Percentiles rank a stretch among this genome's conserved stretches.
phyloP scores from a whole-genome alignment of 2,888 invertebrate genomes.

The Rhagium mordax region DNA sequence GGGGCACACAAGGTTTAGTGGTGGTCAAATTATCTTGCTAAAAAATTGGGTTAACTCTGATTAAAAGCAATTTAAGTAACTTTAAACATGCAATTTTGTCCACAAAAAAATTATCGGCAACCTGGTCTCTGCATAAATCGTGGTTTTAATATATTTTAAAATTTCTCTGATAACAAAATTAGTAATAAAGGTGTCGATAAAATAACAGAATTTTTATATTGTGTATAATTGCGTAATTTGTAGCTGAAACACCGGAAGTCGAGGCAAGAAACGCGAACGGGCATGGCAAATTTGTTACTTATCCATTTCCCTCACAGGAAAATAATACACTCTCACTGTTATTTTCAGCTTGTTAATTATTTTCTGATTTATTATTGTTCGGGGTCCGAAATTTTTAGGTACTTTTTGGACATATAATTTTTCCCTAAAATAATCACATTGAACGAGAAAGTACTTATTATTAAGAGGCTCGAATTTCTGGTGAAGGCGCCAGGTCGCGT shows the following conservation, averaged over 20 bases:
- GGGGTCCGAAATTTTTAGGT: neutral
- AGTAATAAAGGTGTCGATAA: constrained; percentile 54
- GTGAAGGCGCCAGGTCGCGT: no score
- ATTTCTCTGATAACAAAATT: constrained; percentile 53
- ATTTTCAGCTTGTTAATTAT: constrained; percentile 46
- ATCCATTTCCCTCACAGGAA: constrained; percentile 41
- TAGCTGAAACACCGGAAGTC: constrained; percentile 48
- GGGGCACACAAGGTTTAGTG: neutral
- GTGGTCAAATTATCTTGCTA: constrained; percentile 12
- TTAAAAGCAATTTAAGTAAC: constrained; percentile 58
- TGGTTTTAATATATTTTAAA: constrained; percentile 49
- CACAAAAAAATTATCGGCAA: constrained; percentile 56
- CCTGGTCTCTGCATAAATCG: constrained; percentile 54
- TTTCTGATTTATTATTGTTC: constrained; percentile 37
- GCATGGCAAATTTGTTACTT: constrained; percentile 50
- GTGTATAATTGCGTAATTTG: constrained; percentile 52
- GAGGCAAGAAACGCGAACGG: constrained; percentile 47
- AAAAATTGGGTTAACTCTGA: constrained; percentile 56
- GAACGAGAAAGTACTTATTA: no score
- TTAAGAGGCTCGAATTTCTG: no score
- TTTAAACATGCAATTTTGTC: constrained; percentile 59
- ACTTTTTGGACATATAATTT: neutral
- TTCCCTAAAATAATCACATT: neutral
- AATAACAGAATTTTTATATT: constrained; percentile 47
- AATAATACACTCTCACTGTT: constrained; percentile 35